phyloP scores from a whole-genome alignment of 2,888 invertebrate genomes.

The Agrochola circellaris region DNA sequence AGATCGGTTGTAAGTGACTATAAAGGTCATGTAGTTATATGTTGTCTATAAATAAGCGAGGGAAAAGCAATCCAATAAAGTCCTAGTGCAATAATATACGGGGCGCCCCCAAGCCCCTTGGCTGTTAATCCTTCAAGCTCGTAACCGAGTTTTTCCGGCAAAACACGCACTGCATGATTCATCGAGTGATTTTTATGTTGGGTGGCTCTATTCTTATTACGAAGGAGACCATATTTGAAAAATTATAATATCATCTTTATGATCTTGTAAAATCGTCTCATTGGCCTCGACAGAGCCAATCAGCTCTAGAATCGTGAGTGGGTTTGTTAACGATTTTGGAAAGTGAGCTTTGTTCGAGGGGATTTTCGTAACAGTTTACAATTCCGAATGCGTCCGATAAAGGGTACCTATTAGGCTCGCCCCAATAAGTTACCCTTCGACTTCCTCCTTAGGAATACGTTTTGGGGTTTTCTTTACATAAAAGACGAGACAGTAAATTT shows the following conservation, averaged over 20 bases:
- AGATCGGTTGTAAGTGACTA: conserved; percentile 43
- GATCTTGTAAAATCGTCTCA: conserved; percentile 44
- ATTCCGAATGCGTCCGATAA: conserved; percentile 38
- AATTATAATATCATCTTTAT: conserved; percentile 45
- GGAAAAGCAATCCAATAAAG: conserved; percentile 66
- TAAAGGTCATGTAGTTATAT: conserved; percentile 56
- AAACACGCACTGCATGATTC: conserved; percentile 81
- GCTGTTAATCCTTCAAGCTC: conserved; percentile 77
- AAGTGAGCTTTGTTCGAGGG: conserved; percentile 15
- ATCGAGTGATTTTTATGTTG: conserved; percentile 67
- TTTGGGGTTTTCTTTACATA: neutral
- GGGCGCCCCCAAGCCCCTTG: conserved; percentile 62
- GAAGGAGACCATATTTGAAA: conserved; percentile 46
- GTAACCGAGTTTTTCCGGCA: conserved; percentile 73
- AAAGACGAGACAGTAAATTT: neutral
- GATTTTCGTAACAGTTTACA: conserved; percentile 42
- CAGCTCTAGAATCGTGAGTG: conserved; percentile 32
- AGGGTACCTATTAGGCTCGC: conserved; percentile 20
- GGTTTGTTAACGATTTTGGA: conserved; percentile 39
- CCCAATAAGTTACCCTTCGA: conserved; percentile 12
- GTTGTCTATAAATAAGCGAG: conserved; percentile 53
- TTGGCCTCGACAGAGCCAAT: conserved; percentile 41
- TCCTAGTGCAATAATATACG: conserved; percentile 47
- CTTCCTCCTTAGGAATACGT: neutral
- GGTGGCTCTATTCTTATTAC: conserved; percentile 32